Evolutionary conservation across 2,888 invertebrate genomes (phyloP), one percentile per base, ranked within the genome.

Genomic region (Cephus runcator): DNA sequence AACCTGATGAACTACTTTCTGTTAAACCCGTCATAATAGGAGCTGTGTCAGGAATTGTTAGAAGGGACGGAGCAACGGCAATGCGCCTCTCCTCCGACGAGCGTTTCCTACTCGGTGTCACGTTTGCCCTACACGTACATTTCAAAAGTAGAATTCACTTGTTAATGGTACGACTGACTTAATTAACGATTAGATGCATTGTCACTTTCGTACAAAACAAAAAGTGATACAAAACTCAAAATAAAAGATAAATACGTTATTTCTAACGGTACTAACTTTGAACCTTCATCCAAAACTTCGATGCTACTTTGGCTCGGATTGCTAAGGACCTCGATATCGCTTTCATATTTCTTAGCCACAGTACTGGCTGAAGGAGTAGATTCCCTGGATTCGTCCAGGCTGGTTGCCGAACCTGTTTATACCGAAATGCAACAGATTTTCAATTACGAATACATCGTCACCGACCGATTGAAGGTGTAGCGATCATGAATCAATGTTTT

Each of bases 251-350:
- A 56, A 56, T 6, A 0, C 56, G 56, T 56, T 9, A 23, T 56
- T 23, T 69, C 35, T 73, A 74, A 77, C 79, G 77, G n/a, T 84
- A 84, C 87, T 84, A 82, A 92, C 92, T 89, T 91, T n/a, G 88
- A 86, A 73, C 86, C 87, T 78, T 92, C 92, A 77, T 93, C 94
- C 75, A 95, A 88, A 40, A 95, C 93, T 91, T 95, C 95, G 78
- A 95, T 95, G 86, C 95, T 95, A 84, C 95, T 95, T 87, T 94
- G 94, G 90, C 95, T 95, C 23, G 95, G 95, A 91, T 95, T 95
- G 80, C 95, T 95, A 34, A 95, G 92, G 73, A 95, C 93, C 84
- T 95, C 95, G 80, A 95, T 94, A 85, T 95, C 95, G 89, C 95
- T 95, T 85, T 94, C 95, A 80, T 92, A 92, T 79, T 90, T 91